phyloP scores from a whole-genome alignment of 1,140 invertebrate species.

The Akabosia matsudoensis region DNA sequence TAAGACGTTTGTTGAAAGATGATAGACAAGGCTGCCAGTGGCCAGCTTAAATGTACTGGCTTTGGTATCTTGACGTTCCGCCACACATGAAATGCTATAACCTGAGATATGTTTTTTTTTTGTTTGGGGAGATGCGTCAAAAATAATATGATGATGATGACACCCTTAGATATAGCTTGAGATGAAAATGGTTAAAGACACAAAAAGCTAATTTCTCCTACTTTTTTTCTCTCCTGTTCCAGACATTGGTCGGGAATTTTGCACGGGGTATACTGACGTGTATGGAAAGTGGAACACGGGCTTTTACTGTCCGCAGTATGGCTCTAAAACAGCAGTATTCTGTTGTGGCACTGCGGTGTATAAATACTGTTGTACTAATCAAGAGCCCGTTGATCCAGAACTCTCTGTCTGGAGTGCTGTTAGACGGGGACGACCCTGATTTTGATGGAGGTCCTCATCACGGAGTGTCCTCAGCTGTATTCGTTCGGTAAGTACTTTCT shows the following conservation, averaged over 20 bases:
- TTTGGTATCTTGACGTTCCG: not conserved
- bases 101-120: too few relatives aligned
- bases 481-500: not conserved
- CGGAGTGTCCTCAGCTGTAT: not conserved
- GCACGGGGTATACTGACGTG: constrained; percentile 53
- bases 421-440: constrained; percentile 4
- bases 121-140: not conserved
- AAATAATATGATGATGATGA: not conserved
- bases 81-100: too few relatives aligned
- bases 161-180: not conserved
- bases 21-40: not conserved
- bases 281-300: constrained; percentile 55
- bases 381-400: constrained; percentile 26
- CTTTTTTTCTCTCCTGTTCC: constrained; percentile 17
- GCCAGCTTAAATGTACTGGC: not conserved
- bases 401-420: not conserved
- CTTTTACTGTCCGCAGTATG: constrained; percentile 52
- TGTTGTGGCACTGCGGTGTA: constrained; percentile 52
- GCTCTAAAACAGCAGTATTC: constrained; percentile 49
- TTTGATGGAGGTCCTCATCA: not conserved
- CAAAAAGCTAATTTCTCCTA: too few relatives aligned
- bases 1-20: not conserved
- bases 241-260: constrained; percentile 52
- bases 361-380: constrained; percentile 51
- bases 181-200: constrained; percentile 8